These are phyloP conservation scores for Thelaira solivaga DNA, from an alignment of 2,888 invertebrate genomes.

Conservation along the genomic window DNA sequence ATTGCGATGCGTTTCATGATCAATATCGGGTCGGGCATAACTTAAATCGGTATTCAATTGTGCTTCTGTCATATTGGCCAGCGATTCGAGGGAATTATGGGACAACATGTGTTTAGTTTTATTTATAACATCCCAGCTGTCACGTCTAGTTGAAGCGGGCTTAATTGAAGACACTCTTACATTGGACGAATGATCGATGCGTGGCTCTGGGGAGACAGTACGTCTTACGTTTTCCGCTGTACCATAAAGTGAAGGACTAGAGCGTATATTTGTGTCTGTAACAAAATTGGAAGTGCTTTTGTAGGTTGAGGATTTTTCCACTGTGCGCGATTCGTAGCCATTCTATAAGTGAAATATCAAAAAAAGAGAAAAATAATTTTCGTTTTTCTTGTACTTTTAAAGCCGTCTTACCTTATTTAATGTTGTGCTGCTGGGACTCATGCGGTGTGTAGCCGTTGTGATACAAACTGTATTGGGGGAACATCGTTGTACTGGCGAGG, in stretches of 20 bases:
- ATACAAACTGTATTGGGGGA: constrained; percentile 80
- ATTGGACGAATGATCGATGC: constrained; percentile 80
- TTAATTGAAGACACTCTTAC: constrained; percentile 81
- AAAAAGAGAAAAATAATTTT: not conserved
- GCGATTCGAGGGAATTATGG: constrained; percentile 83
- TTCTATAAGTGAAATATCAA: constrained; percentile 64
- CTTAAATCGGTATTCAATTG: constrained; percentile 79
- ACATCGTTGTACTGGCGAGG: constrained; percentile 75
- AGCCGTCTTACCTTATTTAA: constrained; percentile 57
- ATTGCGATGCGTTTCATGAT: constrained; percentile 81
- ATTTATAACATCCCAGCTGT: constrained; percentile 90
- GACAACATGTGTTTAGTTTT: constrained; percentile 87
- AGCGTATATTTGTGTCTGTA: constrained; percentile 73
- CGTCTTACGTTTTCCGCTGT: constrained; percentile 76
- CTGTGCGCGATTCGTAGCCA: constrained; percentile 74
- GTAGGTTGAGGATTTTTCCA: constrained; percentile 78
- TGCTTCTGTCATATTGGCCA: constrained; percentile 83
- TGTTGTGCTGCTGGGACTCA: constrained; percentile 73
- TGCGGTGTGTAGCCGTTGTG: constrained; percentile 77
- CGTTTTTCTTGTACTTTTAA: not conserved
- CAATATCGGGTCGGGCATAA: constrained; percentile 78
- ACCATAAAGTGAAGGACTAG: constrained; percentile 79
- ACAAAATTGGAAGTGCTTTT: constrained; percentile 79
- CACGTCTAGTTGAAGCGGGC: constrained; percentile 80
- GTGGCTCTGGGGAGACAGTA: constrained; percentile 79